phyloP scores from a whole-genome alignment of 1,140 invertebrate species.

The Lordiphosa stackelbergi region DNA sequence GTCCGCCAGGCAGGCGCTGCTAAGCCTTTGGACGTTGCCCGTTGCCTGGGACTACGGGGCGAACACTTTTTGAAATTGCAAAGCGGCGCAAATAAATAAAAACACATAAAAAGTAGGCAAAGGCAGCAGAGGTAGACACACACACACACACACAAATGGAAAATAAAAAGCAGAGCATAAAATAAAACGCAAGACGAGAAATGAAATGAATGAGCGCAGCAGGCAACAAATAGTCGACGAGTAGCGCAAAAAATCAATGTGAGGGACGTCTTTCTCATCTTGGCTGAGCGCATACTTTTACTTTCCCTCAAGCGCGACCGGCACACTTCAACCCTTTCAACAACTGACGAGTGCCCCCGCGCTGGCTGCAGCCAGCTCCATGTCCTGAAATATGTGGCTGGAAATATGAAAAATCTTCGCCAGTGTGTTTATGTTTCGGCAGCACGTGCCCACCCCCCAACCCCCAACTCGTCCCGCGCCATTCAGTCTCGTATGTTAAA shows the following conservation, averaged over 20 bases:
- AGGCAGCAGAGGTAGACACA: slow-evolving; percentile 25
- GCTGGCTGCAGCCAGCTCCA: slow-evolving; percentile 22
- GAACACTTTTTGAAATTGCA: slow-evolving; percentile 74
- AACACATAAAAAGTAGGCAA: slow-evolving; percentile 73
- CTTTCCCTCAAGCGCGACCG: slow-evolving; percentile 20
- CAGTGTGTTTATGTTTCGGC: slow-evolving; percentile 28
- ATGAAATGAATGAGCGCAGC: slow-evolving; percentile 66
- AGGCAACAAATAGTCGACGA: slow-evolving; percentile 21
- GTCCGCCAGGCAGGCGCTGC: slow-evolving; percentile 29
- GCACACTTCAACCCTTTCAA: slow-evolving; percentile 61
- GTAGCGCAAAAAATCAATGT: slow-evolving; percentile 59
- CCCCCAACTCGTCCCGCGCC: slow-evolving; percentile 1
- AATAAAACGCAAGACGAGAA: slow-evolving; percentile 65
- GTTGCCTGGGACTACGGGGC: slow-evolving; percentile 28
- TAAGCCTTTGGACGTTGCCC: slow-evolving; percentile 30
- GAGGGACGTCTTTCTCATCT: slow-evolving; percentile 25
- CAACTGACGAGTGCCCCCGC: slow-evolving; percentile 31
- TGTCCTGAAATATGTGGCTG: slow-evolving; percentile 57
- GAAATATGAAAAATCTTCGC: slow-evolving; percentile 69
- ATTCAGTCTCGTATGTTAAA: slow-evolving; percentile 36
- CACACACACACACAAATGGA: slow-evolving; percentile 24
- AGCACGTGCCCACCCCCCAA: slow-evolving; percentile 25
- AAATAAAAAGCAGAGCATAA: slow-evolving; percentile 51
- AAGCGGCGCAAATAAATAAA: slow-evolving; percentile 74
- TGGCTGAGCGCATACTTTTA: slow-evolving; percentile 56